Evolutionary conservation across 2,113 vertebrate species (phyloP), one percentile per base, ranked within the genome.

Genomic region (Suncus etruscus): DNA sequence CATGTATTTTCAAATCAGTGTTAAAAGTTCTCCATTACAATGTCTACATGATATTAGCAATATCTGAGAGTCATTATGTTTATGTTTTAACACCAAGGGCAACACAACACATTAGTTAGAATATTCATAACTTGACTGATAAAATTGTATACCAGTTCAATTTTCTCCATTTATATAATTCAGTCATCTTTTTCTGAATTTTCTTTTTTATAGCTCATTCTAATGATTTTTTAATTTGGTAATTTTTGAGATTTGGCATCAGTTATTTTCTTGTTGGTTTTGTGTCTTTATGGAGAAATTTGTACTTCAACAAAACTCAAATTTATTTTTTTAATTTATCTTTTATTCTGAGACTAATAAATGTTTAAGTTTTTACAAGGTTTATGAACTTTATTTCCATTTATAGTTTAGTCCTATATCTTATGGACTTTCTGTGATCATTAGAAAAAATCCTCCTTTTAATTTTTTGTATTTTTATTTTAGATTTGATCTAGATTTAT

Each of bases 151-250:
- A 24, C 87, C 25, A 73, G 11, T 24, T 73, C 54, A 83, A 15
- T 14, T 91, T 87, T 10, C 8, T 47, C 39, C 88, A 31, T 90
- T 15, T 79, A 82, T 91, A 94, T 39, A 79, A 39, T 39, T 39
- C 39, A 39, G 39, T 39, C 39, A 39, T 39, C 39, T 39, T 39
- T 51, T 87, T 58, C 39, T 51, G 66, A 86, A 51, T 50, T 75
- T 76, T 15, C 29, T 68, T 92, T 70, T 22, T 76, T 18, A 22
- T 63, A 63, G 20, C 6, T 22, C 1, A 4, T 63, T 22, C 61
- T 63, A 63, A 31, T 32, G 87, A 61, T 80, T 18, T 25, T 95
- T 72, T 29, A 77, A 4, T 75, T 90, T 78, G 25, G 11, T 68
- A 68, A 39, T 61, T 58, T 20, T 48, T 39, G 29, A 81, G 83